Percentiles rank a stretch among this genome's conserved stretches.
These are phyloP conservation scores for Dreissena polymorpha DNA, from an alignment of 1,140 invertebrate species.

Conservation along the genomic window DNA sequence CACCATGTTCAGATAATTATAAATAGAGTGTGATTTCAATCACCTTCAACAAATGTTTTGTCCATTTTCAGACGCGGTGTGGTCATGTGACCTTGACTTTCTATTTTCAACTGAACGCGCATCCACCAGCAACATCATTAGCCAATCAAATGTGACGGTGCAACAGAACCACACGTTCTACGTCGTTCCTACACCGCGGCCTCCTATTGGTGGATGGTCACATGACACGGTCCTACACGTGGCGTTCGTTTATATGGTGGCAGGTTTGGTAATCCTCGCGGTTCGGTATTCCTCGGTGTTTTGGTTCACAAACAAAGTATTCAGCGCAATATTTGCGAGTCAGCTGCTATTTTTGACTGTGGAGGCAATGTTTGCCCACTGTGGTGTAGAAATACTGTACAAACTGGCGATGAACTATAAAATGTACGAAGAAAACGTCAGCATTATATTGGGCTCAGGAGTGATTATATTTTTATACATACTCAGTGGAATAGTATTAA, in stretches of 20 bases:
- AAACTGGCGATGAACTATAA: constrained; percentile 64
- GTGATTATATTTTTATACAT: constrained; percentile 63
- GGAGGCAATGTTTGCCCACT: constrained; percentile 64
- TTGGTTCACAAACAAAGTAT: constrained; percentile 72
- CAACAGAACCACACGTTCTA: constrained; percentile 55
- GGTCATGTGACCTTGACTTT: constrained; percentile 70
- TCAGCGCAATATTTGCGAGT: constrained; percentile 67
- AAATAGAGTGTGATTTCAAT: too few relatives aligned
- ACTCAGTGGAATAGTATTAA: constrained; percentile 59
- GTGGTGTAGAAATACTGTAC: constrained; percentile 66
- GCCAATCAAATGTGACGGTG: constrained; percentile 64
- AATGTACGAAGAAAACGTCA: constrained; percentile 28
- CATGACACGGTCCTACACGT: constrained; percentile 56
- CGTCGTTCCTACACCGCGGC: constrained; percentile 54
- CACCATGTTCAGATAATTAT: too few relatives aligned
- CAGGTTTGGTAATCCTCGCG: constrained; percentile 64
- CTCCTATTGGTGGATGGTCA: constrained; percentile 49
- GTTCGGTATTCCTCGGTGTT: constrained; percentile 71
- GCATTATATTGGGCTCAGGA: constrained; percentile 52
- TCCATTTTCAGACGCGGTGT: constrained; percentile 66
- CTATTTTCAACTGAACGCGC: constrained; percentile 62
- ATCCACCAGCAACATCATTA: constrained; percentile 58
- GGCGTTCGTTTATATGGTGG: constrained; percentile 70
- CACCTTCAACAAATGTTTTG: neutral
- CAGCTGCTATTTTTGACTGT: constrained; percentile 66